Conservation (phyloP, 2,797 vertebrate species). For the Brotogeris chrysoptera region DNA sequence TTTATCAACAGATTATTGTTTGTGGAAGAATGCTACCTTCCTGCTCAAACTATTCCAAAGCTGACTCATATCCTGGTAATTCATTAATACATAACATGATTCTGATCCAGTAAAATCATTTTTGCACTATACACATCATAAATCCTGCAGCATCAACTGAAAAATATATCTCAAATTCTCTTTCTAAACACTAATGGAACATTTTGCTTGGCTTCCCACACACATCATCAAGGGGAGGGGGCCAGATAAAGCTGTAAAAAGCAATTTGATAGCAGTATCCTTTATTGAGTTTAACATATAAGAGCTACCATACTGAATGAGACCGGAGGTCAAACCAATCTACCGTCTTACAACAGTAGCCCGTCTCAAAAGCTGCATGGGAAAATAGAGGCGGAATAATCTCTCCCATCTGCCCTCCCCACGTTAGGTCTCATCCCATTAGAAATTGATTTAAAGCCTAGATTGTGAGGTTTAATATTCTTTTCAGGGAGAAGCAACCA, state of each 20-base stretch:
- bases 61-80: slow-evolving; percentile 68
- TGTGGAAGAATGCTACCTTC: slow-evolving; percentile 59
- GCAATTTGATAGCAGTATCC: slow-evolving; percentile 8
- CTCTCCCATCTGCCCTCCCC: not conserved
- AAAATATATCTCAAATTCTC: slow-evolving; percentile 36
- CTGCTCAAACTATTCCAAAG: slow-evolving; percentile 49
- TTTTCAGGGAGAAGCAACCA: not conserved
- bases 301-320: not conserved
- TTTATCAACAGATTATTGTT: slow-evolving; percentile 60
- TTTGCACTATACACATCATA: slow-evolving; percentile 21
- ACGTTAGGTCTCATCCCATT: not conserved
- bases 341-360: slow-evolving; percentile 13
- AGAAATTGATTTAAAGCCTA: slow-evolving; percentile 18
- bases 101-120: slow-evolving; percentile 15
- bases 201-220: slow-evolving; percentile 49
- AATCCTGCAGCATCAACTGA: slow-evolving; percentile 31
- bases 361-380: not conserved
- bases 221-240: not conserved
- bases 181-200: slow-evolving; percentile 39
- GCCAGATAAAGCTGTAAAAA: slow-evolving; percentile 17
- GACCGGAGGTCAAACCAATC: slow-evolving; percentile 53
- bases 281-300: not conserved
- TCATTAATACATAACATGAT: slow-evolving; percentile 57
- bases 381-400: slow-evolving; percentile 25
- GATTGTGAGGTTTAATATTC: not conserved